Conservation (phyloP, 2,888 invertebrate genomes). For the Nesidiocoris tenuis region DNA sequence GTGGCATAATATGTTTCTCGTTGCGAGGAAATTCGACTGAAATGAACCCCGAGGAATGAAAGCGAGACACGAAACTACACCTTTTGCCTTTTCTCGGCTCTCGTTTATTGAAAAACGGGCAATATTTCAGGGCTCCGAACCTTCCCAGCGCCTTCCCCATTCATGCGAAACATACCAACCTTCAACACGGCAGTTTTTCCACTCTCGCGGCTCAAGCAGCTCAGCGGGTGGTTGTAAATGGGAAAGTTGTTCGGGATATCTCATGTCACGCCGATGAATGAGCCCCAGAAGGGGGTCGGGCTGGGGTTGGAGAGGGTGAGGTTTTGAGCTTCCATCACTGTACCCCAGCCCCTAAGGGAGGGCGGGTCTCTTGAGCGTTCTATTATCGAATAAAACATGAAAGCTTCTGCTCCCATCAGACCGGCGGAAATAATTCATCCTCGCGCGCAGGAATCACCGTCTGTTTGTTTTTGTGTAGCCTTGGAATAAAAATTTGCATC, state of each 20-base stretch:
- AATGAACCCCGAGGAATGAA: neutral
- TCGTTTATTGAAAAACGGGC: constrained; percentile 34
- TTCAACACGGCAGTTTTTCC: neutral
- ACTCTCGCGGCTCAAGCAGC: neutral
- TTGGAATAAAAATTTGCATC: too few relatives aligned
- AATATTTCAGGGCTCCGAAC: constrained; percentile 25
- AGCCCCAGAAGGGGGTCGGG: too few relatives aligned
- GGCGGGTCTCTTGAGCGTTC: constrained; percentile 34
- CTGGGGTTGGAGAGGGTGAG: neutral
- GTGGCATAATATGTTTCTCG: neutral
- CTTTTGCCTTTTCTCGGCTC: constrained; percentile 5
- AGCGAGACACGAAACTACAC: constrained; percentile 1
- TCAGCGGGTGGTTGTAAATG: constrained; percentile 16
- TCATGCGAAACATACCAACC: neutral
- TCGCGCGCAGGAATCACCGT: too few relatives aligned
- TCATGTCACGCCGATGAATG: constrained; percentile 36
- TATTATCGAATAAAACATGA: constrained; percentile 42
- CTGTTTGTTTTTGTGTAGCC: too few relatives aligned
- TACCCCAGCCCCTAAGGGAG: neutral
- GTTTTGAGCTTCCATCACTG: neutral
- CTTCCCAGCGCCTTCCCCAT: neutral
- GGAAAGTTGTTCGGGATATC: constrained; percentile 27
- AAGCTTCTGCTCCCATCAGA: constrained; percentile 26
- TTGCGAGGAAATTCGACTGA: neutral
- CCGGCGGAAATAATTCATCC: constrained; percentile 30